Evolutionary conservation across 2,797 vertebrate genomes (phyloP).

Genomic region (Phaenicophaeus curvirostris): DNA sequence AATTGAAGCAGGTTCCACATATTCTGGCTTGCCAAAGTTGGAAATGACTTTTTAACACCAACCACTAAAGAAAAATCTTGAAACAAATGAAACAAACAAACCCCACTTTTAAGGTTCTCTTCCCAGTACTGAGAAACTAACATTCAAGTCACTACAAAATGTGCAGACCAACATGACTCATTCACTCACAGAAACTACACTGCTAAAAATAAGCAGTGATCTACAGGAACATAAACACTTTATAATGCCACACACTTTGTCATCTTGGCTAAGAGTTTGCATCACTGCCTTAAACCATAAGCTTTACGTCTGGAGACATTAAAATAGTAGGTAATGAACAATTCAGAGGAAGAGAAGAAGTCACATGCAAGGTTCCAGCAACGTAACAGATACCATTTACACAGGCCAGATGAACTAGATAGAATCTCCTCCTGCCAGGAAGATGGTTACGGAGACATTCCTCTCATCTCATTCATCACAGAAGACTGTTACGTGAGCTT

Average conservation of each 20-base stretch:
- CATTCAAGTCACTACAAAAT: conserved; percentile 45
- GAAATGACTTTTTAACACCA: background rate
- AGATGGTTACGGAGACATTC: conserved; percentile 4
- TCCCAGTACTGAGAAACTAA: conserved; percentile 19
- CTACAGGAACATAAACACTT: conserved; percentile 37
- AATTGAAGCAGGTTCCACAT: background rate
- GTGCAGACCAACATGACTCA: conserved; percentile 43
- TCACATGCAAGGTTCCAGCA: background rate
- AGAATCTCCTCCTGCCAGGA: conserved; percentile 28
- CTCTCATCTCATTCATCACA: conserved; percentile 28
- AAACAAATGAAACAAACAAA: background rate
- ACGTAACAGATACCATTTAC: background rate
- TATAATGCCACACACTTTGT: conserved; percentile 41
- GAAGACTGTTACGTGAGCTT: background rate
- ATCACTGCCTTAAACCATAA: conserved; percentile 9
- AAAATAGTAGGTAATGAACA: conserved; percentile 15
- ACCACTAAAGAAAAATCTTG: background rate
- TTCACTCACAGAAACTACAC: conserved; percentile 34
- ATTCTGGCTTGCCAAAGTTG: background rate
- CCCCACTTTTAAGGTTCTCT: background rate
- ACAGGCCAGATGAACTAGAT: background rate
- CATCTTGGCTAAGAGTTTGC: conserved; percentile 21
- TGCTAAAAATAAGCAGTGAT: conserved; percentile 39
- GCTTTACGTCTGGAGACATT: background rate
- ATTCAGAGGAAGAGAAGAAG: background rate